Conservation (phyloP, 2,888 invertebrate species). For the Macroteleia sp. region DNA sequence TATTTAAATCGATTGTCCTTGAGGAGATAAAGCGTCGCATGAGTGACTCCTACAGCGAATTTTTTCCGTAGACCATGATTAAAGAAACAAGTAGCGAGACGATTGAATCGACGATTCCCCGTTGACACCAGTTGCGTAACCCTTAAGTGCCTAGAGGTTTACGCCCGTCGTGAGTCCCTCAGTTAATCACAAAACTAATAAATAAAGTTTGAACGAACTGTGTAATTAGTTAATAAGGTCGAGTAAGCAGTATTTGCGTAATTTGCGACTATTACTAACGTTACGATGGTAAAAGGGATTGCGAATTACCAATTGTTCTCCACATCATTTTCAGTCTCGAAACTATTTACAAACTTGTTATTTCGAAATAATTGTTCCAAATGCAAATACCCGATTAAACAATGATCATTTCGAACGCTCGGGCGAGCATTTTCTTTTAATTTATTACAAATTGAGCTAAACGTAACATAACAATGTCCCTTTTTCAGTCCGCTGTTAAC, state of each 20-base stretch:
- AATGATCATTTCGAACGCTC: conserved; percentile 29
- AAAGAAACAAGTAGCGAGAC: conserved; percentile 47
- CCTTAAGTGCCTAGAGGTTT: conserved; percentile 32
- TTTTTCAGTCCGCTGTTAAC: conserved; percentile 27
- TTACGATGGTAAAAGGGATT: conserved; percentile 43
- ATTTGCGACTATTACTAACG: conserved; percentile 38
- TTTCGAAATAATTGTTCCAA: conserved; percentile 41
- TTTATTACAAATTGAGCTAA: conserved; percentile 33
- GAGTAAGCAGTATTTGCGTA: conserved; percentile 51
- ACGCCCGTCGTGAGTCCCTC: conserved; percentile 36
- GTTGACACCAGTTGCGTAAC: conserved; percentile 70
- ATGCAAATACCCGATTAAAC: conserved; percentile 41
- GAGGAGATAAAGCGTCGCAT: conserved; percentile 39
- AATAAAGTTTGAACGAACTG: conserved; percentile 49
- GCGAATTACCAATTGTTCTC: conserved; percentile 52
- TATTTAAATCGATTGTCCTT: conserved; percentile 36
- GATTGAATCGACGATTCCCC: conserved; percentile 45
- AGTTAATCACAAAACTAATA: conserved; percentile 59
- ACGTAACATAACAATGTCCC: conserved; percentile 21
- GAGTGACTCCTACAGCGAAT: conserved; percentile 43
- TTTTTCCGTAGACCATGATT: conserved; percentile 39
- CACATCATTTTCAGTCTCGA: conserved; percentile 39
- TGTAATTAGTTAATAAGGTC: conserved; percentile 61
- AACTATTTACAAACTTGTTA: conserved; percentile 45
- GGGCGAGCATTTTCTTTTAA: conserved; percentile 30